Evolutionary conservation across 35 echinoderm and acorn worm genomes (phyloP).

Genomic region (Heliocidaris erythrogramma): DNA sequence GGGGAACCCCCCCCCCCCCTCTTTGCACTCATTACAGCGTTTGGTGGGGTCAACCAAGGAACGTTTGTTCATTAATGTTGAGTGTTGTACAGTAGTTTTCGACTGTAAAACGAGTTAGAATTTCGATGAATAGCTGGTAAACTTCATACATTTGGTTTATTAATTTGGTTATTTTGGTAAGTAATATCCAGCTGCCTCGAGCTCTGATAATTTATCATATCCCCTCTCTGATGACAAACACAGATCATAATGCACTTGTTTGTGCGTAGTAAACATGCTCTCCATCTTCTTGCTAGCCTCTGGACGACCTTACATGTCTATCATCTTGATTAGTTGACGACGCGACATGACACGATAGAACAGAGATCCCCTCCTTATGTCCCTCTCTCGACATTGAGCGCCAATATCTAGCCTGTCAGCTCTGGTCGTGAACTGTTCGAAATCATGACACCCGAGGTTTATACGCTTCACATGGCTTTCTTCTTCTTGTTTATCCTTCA

Average conservation of each 20-base stretch:
- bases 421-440: background rate
- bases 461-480: background rate
- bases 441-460: background rate
- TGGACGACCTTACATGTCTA: background rate
- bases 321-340: slow-evolving; percentile 17
- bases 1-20: background rate
- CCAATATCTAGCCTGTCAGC: slow-evolving; percentile 8
- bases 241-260: background rate
- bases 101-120: background rate
- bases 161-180: background rate
- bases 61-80: background rate
- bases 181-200: background rate
- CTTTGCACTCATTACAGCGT: background rate
- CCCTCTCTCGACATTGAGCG: background rate
- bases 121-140: background rate
- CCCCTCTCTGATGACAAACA: background rate
- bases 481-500: background rate
- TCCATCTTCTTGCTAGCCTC: background rate
- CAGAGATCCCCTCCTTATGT: background rate
- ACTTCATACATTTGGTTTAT: background rate
- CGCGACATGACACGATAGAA: background rate
- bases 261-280: background rate
- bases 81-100: background rate
- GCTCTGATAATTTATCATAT: background rate
- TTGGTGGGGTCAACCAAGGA: background rate